These are phyloP conservation scores for Theropithecus gelada DNA, from an alignment of 2,113 vertebrate genomes.

Conservation along the genomic window DNA sequence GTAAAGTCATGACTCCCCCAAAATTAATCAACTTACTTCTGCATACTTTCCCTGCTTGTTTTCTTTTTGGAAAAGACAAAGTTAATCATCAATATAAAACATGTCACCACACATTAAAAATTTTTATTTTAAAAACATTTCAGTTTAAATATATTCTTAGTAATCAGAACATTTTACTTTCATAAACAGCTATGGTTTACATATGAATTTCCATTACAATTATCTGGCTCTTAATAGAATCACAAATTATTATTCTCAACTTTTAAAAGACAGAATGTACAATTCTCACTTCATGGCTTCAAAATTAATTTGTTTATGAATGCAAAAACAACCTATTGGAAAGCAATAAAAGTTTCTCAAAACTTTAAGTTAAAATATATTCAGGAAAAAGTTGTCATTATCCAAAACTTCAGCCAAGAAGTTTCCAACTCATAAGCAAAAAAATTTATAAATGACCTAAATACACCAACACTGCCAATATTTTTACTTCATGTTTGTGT, in stretches of 20 bases:
- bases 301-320: slow-evolving; percentile 40
- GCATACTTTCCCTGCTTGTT: neutral
- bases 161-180: neutral
- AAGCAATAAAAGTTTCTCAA: slow-evolving; percentile 30
- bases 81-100: slow-evolving; percentile 19
- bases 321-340: neutral
- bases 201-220: neutral
- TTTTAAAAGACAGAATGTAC: slow-evolving; percentile 1
- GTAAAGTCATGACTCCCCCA: neutral
- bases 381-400: slow-evolving; percentile 40
- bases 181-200: neutral
- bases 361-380: slow-evolving; percentile 39
- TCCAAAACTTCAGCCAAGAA: slow-evolving; percentile 32
- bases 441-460: slow-evolving; percentile 38
- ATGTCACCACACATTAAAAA: neutral
- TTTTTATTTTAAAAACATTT: neutral
- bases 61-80: neutral
- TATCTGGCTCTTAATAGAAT: slow-evolving; percentile 5
- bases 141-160: slow-evolving; percentile 8
- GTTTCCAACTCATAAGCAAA: slow-evolving; percentile 42
- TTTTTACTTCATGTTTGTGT: slow-evolving; percentile 21
- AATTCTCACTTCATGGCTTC: neutral
- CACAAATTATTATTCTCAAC: slow-evolving; percentile 9
- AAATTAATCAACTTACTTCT: slow-evolving; percentile 5
- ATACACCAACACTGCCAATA: slow-evolving; percentile 8